Percentiles rank a stretch among this genome's conserved stretches.
These are phyloP conservation scores for Lochmaea crataegi DNA, from an alignment of 2,888 invertebrate species.

Conservation along the genomic window DNA sequence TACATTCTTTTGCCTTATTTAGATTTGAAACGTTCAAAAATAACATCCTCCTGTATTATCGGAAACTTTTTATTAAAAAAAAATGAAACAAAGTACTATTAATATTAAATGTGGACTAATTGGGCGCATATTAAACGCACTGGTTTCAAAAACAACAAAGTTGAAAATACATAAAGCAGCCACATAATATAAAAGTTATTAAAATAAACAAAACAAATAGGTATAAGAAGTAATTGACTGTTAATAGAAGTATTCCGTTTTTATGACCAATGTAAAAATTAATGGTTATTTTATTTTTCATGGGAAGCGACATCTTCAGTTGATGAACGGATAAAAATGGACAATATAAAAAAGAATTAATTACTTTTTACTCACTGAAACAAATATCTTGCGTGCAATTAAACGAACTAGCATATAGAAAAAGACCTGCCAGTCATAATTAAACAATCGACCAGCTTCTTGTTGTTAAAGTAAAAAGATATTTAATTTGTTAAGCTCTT, in stretches of 20 bases:
- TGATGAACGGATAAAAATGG: slow-evolving; percentile 13
- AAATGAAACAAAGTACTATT: too few relatives aligned
- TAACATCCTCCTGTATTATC: too few relatives aligned
- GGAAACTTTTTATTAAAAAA: too few relatives aligned
- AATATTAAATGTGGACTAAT: neutral
- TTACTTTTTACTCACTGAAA: slow-evolving; percentile 21
- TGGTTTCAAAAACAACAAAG: neutral
- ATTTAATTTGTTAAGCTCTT: slow-evolving; percentile 8
- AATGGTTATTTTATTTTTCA: slow-evolving; percentile 19
- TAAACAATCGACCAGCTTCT: slow-evolving; percentile 9
- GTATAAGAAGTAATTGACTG: slow-evolving; percentile 16
- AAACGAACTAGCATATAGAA: neutral
- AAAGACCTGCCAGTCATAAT: slow-evolving; percentile 1
- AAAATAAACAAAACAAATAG: slow-evolving; percentile 11
- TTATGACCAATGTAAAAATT: slow-evolving; percentile 14
- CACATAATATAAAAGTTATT: neutral
- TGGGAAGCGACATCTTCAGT: slow-evolving; percentile 21
- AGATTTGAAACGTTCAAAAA: too few relatives aligned
- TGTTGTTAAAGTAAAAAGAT: slow-evolving; percentile 5
- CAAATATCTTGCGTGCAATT: slow-evolving; percentile 18
- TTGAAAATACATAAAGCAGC: neutral
- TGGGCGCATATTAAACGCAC: neutral
- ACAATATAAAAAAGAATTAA: slow-evolving; percentile 24
- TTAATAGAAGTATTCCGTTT: slow-evolving; percentile 15
- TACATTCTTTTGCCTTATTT: too few relatives aligned